A percentile compares a stretch with the other conserved stretches of the same genome.
Evolutionary conservation across 2,888 invertebrate genomes (phyloP).

Genomic region (Agonopterix alstromeriana): DNA sequence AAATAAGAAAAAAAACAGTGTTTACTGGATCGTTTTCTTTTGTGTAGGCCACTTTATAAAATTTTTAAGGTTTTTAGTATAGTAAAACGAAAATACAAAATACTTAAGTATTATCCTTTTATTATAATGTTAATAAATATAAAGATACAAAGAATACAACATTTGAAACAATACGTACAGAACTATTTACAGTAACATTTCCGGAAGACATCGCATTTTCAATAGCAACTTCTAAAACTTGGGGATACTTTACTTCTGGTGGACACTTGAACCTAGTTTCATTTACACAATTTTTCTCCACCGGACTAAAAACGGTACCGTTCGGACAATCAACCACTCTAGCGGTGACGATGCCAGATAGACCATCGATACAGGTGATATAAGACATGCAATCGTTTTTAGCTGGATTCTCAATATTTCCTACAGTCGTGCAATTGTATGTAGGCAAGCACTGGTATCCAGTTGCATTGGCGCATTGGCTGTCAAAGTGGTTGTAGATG

Average conservation of each 20-base stretch:
- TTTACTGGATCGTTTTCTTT: too few species aligned
- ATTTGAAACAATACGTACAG: background rate
- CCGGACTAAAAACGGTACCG: slow-evolving; percentile 31
- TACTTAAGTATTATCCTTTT: too few species aligned
- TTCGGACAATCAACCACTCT: slow-evolving; percentile 40
- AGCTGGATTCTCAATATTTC: slow-evolving; percentile 29
- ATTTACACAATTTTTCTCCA: slow-evolving; percentile 32
- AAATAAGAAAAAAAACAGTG: too few species aligned
- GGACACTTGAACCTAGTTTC: slow-evolving; percentile 29
- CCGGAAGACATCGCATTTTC: background rate
- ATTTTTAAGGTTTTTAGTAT: too few species aligned
- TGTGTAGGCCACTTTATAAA: too few species aligned
- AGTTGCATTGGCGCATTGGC: slow-evolving; percentile 52
- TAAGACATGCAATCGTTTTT: slow-evolving; percentile 36
- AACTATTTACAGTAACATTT: background rate
- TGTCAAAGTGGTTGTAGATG: slow-evolving; percentile 49
- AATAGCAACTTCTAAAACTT: background rate
- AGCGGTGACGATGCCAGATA: slow-evolving; percentile 38
- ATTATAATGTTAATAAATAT: background rate
- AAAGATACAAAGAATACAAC: background rate
- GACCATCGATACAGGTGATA: slow-evolving; percentile 42
- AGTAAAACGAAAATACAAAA: too few species aligned
- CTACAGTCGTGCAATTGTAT: slow-evolving; percentile 36
- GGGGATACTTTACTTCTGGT: background rate
- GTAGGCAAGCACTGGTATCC: slow-evolving; percentile 43